These are phyloP conservation scores for Cerastoderma edule DNA, from an alignment of 2,888 invertebrate species.

Conservation along the genomic window DNA sequence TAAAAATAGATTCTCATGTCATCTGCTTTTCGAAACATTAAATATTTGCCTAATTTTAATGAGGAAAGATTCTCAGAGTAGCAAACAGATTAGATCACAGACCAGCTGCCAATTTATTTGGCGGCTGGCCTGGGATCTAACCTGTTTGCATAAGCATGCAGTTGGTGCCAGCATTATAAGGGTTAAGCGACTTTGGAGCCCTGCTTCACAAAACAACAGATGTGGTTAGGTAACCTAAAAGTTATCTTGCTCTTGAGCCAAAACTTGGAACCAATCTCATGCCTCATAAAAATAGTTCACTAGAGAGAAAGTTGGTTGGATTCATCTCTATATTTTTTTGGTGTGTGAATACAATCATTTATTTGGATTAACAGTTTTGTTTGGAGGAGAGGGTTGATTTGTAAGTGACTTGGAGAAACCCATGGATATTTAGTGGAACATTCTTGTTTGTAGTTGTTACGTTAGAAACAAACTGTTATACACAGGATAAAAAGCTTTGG, in stretches of 20 bases:
- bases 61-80: too few relatives aligned
- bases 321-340: not conserved
- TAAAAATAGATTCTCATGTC: too few relatives aligned
- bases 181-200: not conserved
- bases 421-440: not conserved
- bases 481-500: too few relatives aligned
- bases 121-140: too few relatives aligned
- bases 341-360: not conserved
- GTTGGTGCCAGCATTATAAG: too few relatives aligned
- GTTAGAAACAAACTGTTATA: too few relatives aligned
- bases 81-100: too few relatives aligned
- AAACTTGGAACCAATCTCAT: not conserved
- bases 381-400: slow-evolving; percentile 1
- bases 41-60: too few relatives aligned
- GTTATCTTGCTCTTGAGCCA: not conserved
- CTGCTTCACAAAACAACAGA: not conserved
- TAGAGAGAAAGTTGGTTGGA: slow-evolving; percentile 1
- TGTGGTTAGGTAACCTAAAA: slow-evolving; percentile 4
- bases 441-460: not conserved
- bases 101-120: too few relatives aligned
- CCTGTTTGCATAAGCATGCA: too few relatives aligned
- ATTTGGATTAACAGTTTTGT: slow-evolving; percentile 8
- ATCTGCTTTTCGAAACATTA: too few relatives aligned
- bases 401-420: slow-evolving; percentile 1
- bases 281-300: slow-evolving; percentile 11